phyloP scores from a whole-genome alignment of 2,797 vertebrate species.

The Tamandua tetradactyla region DNA sequence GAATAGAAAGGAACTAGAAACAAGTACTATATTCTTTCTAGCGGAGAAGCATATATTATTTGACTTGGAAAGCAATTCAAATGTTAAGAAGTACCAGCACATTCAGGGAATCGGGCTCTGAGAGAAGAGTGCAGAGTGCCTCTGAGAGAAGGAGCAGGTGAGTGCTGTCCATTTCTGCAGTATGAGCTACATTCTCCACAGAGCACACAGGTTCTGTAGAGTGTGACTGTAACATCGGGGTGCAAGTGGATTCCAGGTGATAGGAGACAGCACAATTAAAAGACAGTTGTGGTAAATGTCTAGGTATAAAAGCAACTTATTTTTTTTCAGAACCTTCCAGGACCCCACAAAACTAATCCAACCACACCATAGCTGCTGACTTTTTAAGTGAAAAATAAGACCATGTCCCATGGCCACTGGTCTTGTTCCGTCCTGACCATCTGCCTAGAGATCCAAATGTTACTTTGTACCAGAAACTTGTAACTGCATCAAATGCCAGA shows the following conservation, averaged over 20 bases:
- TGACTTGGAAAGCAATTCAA: background rate
- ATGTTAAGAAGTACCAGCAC: too few species aligned
- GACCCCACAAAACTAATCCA: background rate
- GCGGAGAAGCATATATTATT: background rate
- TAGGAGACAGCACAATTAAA: background rate
- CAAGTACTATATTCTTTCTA: background rate
- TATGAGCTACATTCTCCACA: too few species aligned
- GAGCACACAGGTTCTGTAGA: background rate
- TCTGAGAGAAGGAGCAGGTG: background rate
- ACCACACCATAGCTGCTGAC: background rate
- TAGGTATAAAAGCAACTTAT: background rate
- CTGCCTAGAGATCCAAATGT: background rate
- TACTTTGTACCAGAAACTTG: background rate
- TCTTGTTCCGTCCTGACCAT: background rate
- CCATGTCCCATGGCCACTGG: background rate
- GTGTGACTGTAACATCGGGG: background rate
- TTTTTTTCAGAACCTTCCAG: background rate
- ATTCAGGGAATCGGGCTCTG: background rate
- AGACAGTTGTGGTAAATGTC: background rate
- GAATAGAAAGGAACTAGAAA: background rate
- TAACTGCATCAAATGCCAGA: constrained; percentile 24
- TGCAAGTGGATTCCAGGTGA: background rate
- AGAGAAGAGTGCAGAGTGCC: background rate
- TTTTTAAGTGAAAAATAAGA: background rate
- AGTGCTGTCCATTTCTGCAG: background rate